Evolutionary conservation across 2,797 vertebrate genomes (phyloP), one percentile per base, ranked within the genome.

Genomic region (Leptatherina wallacei): DNA sequence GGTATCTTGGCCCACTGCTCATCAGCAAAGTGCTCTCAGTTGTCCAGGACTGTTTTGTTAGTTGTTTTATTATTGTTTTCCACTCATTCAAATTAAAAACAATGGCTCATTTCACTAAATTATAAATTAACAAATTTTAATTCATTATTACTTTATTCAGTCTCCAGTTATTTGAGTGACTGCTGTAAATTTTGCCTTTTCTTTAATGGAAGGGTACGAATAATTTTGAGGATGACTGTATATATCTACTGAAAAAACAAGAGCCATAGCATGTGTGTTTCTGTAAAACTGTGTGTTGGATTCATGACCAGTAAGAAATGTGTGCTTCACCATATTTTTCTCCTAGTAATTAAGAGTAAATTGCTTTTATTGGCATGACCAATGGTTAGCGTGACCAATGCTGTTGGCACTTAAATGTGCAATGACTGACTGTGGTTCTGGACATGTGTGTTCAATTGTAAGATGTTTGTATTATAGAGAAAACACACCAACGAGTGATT

Each of bases 281-380:
- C 54, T 83, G 18, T 55, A 76, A 67, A 57, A 81, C 35, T 69
- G 65, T 75, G 80, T 80, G 71, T 83, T 66, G 96, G 96, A 97
- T 98, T 98, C 96, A 97, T 95, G 93, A 94, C 94, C 94, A 95
- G 95, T 94, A 95, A 93, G 92, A 95, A 94, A 94, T 95, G 95
- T 94, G 95, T 94, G 95, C 95, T 95, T 95, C 91, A 94, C 96
- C 95, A 98, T 96, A 96, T 97, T 97, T 96, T 96, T 96, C 96
- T 97, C 95, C 95, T 95, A 95, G 95, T 97, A 98, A 98, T 98
- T 97, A 99, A 97, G 95, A 97, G 95, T 96, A 97, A 97, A 98
- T 97, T 96, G 96, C 97, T 98, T 95, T 97, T 97, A 98, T 96
- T 96, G 95, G 96, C 86, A 93, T 55, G 52, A 96, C 95, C 82